Evolutionary conservation across 2,113 vertebrate genomes (phyloP).

Genomic region (Heterotis niloticus): DNA sequence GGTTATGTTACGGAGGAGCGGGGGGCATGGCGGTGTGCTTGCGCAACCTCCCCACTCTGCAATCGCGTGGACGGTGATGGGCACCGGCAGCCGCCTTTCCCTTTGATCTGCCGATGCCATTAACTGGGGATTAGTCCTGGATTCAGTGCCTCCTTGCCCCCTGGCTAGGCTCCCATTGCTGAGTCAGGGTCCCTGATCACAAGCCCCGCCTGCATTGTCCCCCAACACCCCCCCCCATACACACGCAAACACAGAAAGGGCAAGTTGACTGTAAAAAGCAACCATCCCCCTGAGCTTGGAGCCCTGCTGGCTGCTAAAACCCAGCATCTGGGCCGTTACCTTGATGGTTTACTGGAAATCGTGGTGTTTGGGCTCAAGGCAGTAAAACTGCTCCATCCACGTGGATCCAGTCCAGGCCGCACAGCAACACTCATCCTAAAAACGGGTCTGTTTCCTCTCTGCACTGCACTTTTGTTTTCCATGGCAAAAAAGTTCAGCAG

Average conservation of each 20-base stretch:
- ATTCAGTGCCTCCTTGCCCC: not conserved
- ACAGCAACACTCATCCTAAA: not conserved
- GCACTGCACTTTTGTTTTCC: not conserved
- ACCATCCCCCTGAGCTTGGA: not conserved
- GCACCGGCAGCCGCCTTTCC: not conserved
- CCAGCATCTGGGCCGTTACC: conserved; percentile 17
- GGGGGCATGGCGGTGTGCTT: no score
- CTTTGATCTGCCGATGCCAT: conserved; percentile 19
- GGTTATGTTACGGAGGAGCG: no score
- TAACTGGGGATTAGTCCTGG: conserved; percentile 22
- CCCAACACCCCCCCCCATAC: not conserved
- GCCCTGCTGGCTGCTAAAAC: not conserved
- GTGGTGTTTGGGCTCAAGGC: not conserved
- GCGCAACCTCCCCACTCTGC: not conserved
- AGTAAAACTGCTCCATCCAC: not conserved
- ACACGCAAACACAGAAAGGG: no score
- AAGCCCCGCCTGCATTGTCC: not conserved
- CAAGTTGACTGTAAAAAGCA: conserved; percentile 3
- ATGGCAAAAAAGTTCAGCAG: not conserved
- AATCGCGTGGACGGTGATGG: not conserved
- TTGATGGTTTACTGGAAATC: conserved; percentile 17
- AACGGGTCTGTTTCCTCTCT: not conserved
- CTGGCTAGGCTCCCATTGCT: not conserved
- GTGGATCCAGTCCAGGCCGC: not conserved
- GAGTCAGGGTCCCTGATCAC: not conserved